A percentile compares a stretch with the other conserved stretches of the same genome.
Conservation (phyloP, 2,113 vertebrate genomes). For the Pundamilia nyererei region DNA sequence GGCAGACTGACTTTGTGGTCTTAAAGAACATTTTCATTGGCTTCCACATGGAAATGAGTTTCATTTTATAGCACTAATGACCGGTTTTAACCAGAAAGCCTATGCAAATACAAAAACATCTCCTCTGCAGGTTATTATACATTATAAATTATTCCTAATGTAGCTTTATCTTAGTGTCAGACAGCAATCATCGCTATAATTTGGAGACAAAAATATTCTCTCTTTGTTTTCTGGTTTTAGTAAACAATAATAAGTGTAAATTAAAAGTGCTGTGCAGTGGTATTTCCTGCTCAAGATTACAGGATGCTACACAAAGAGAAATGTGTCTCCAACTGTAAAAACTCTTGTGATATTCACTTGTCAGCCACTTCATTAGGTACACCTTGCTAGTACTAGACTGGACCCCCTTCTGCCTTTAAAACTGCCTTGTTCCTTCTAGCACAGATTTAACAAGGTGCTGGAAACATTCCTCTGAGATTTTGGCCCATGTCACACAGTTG, state of each 20-base stretch:
- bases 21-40: conserved; percentile 9
- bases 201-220: neutral
- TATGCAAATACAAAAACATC: neutral
- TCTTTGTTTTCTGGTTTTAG: neutral
- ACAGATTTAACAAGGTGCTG: neutral
- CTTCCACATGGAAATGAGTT: neutral
- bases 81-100: neutral
- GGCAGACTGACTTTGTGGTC: conserved; percentile 7
- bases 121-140: neutral
- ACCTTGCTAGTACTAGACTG: neutral
- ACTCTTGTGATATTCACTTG: neutral
- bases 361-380: neutral
- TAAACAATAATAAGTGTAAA: neutral
- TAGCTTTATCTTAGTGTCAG: neutral
- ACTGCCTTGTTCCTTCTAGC: neutral
- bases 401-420: neutral
- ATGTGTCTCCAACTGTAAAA: neutral
- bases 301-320: neutral
- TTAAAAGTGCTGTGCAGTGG: neutral
- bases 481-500: neutral
- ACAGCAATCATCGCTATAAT: neutral
- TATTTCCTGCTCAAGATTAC: neutral
- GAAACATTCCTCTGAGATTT: neutral
- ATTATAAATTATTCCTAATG: neutral
- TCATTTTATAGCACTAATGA: conserved; percentile 7